Base-by-base conservation (phyloP, 2,888 invertebrate species). In the Incurvaria masculella region DNA sequence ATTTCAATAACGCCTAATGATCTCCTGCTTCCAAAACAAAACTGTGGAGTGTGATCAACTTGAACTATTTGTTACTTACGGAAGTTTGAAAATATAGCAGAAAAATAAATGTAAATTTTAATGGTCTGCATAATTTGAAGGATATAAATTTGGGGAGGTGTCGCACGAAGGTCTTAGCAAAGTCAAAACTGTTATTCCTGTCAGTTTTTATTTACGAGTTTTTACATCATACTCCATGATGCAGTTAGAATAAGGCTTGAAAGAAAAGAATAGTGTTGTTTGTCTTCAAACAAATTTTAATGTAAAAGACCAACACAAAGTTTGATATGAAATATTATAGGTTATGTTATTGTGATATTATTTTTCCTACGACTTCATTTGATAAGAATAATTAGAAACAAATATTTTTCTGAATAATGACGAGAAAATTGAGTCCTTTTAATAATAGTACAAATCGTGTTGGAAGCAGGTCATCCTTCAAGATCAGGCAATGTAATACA, bases 381-480 rank as follows among this genome's bases (percentile, higher is more conserved):
- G n/a, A n/a, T n/a, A n/a, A n/a, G n/a, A n/a, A n/a, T n/a, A n/a
- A n/a, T n/a, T n/a, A n/a, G n/a, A n/a, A n/a, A n/a, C n/a, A n/a
- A n/a, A n/a, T n/a, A n/a, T n/a, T n/a, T n/a, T n/a, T n/a, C n/a
- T n/a, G n/a, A n/a, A n/a, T 19, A 19, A 42, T 42, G 21, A n/a
- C 42, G 21, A 21, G 21, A 42, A 41, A 42, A 19, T 41, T 46
- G 1, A 8, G 48, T 51, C 23, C 44, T 41, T 48, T 42, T 42
- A 41, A 49, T 53, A 54, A 52, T 51, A 51, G 47, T 47, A 52
- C 52, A 52, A 49, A 58, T 67, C 71, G 68, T 63, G 69, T 73
- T 69, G 70, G 72, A 73, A 72, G 70, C 72, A 72, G 69, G 67
- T 64, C 67, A 42, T 6, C n/a, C n/a, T n/a, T n/a, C n/a, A 42